phyloP scores from a whole-genome alignment of 2,797 vertebrate species.

The Ctenopoma kingsleyae region DNA sequence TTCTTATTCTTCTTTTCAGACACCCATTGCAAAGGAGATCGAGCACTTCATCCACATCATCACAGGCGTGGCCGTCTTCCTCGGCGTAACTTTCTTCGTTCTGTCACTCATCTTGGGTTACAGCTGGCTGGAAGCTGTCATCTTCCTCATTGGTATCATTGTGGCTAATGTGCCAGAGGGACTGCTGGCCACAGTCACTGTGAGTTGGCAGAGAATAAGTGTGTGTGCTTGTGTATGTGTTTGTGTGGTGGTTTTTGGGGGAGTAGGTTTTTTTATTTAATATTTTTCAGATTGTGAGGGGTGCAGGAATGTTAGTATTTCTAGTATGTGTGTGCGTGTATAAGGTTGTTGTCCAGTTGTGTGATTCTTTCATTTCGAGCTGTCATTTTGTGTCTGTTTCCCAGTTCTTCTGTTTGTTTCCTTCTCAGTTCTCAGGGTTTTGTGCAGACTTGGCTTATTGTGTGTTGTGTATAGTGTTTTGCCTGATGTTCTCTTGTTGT shows the following conservation, averaged over 20 bases:
- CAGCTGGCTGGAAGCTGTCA: constrained; percentile 92
- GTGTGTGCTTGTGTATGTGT: background rate
- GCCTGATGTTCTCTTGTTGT: constrained; percentile 18
- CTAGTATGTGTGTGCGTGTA: background rate
- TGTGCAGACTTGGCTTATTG: constrained; percentile 22
- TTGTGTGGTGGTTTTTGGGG: background rate
- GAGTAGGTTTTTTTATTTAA: background rate
- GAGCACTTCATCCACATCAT: constrained; percentile 96
- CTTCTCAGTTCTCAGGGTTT: background rate
- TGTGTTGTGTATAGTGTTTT: constrained; percentile 11
- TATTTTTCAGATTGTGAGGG: fast-evolving
- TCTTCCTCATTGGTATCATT: constrained; percentile 96
- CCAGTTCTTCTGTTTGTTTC: background rate
- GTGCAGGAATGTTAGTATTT: background rate
- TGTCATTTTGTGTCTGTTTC: constrained; percentile 2
- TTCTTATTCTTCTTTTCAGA: constrained; percentile 60
- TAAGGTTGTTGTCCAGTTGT: background rate
- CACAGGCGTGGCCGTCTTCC: constrained; percentile 93
- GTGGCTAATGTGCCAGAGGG: constrained; percentile 95
- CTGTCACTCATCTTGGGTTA: constrained; percentile 92
- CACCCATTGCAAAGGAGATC: constrained; percentile 93
- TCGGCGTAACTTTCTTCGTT: constrained; percentile 91
- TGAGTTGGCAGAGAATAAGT: constrained; percentile 73
- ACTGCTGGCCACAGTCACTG: constrained; percentile 93
- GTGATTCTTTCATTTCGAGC: constrained; percentile 1